Evolutionary conservation across 2,113 vertebrate species (phyloP).

Genomic region (Phodopus roborovskii): DNA sequence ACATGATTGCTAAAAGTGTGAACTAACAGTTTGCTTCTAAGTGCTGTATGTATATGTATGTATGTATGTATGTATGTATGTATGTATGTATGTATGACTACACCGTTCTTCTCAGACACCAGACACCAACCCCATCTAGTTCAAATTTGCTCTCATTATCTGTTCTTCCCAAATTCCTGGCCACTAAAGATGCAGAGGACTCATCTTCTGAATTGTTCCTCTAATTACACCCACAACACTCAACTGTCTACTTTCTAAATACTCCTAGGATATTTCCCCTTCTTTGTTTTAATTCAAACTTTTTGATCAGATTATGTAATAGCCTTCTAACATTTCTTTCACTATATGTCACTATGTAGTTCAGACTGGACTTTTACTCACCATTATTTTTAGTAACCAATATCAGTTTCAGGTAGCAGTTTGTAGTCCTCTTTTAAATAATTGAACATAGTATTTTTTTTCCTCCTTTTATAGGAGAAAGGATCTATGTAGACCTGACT

Average conservation of each 20-base stretch:
- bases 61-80: too few relatives aligned
- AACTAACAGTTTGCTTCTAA: not conserved
- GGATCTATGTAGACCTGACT: not conserved
- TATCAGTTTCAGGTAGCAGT: not conserved
- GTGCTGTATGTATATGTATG: too few relatives aligned
- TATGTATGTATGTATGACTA: not conserved
- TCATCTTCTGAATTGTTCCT: not conserved
- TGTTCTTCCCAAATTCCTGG: not conserved
- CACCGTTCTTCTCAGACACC: not conserved
- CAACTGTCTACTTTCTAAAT: not conserved
- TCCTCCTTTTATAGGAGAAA: not conserved
- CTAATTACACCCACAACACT: not conserved
- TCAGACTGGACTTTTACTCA: not conserved
- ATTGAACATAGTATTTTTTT: not conserved
- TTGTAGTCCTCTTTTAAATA: not conserved
- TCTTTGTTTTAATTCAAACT: not conserved
- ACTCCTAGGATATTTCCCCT: not conserved
- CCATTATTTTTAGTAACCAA: not conserved
- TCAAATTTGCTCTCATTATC: not conserved
- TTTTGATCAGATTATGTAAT: not conserved
- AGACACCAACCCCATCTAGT: not conserved
- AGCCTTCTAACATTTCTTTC: not conserved
- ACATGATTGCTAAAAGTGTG: not conserved
- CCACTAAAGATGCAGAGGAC: too few relatives aligned
- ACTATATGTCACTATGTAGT: not conserved